Conservation (phyloP, 2,888 invertebrate genomes). For the Ypsolopha scabrella region DNA sequence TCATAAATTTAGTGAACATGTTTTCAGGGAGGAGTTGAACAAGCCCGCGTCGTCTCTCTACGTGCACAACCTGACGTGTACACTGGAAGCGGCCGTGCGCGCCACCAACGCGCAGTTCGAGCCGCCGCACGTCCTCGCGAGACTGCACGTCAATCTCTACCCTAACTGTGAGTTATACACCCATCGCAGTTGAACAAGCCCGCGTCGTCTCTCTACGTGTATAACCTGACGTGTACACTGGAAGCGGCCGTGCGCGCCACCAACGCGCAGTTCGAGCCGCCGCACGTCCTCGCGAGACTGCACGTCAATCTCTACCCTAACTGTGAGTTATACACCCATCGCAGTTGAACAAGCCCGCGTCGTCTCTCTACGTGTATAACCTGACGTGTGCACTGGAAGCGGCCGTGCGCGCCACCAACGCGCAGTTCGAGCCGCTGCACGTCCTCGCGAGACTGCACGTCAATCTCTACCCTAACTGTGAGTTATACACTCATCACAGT, state of each 20-base stretch:
- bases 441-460: conserved; percentile 91
- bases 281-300: conserved; percentile 88
- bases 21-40: conserved; percentile 68
- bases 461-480: conserved; percentile 70
- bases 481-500: conserved; percentile 42
- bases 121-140: conserved; percentile 87
- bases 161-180: conserved; percentile 46
- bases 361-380: conserved; percentile 89
- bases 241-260: conserved; percentile 91
- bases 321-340: conserved; percentile 36
- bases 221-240: conserved; percentile 87
- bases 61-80: conserved; percentile 88
- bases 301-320: conserved; percentile 80
- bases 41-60: conserved; percentile 89
- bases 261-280: conserved; percentile 94
- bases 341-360: no score
- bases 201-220: conserved; percentile 81
- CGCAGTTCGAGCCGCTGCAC: conserved; percentile 93
- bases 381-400: conserved; percentile 87
- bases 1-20: not conserved
- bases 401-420: conserved; percentile 91
- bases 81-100: conserved; percentile 86
- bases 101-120: conserved; percentile 96
- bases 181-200: no score
- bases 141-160: conserved; percentile 85